Evolutionary conservation across 2,888 invertebrate species (phyloP).

Genomic region (Tricholauxania praeusta): DNA sequence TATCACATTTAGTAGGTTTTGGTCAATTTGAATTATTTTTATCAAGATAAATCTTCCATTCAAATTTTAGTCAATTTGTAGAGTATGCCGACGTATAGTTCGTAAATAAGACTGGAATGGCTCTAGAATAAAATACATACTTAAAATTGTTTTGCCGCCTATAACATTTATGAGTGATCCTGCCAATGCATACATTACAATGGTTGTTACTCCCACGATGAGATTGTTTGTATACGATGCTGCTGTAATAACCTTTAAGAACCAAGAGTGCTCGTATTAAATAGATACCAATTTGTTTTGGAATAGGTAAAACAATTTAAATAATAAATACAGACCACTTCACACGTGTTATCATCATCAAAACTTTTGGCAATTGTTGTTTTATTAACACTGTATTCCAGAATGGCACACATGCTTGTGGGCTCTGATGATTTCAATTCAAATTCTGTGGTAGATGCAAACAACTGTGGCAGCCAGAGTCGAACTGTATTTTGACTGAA

Average conservation of each 20-base stretch:
- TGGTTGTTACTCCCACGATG: slow-evolving; percentile 73
- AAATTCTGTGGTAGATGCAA: slow-evolving; percentile 75
- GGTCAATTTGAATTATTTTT: no score
- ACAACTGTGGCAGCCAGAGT: slow-evolving; percentile 88
- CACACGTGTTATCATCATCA: slow-evolving; percentile 28
- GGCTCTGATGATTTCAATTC: slow-evolving; percentile 53
- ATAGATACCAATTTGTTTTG: background rate
- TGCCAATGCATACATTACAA: slow-evolving; percentile 73
- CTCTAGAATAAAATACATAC: slow-evolving; percentile 56
- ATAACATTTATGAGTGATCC: slow-evolving; percentile 69
- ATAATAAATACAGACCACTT: slow-evolving; percentile 41
- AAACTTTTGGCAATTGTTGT: slow-evolving; percentile 48
- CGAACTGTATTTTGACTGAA: slow-evolving; percentile 81
- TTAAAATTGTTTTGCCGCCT: slow-evolving; percentile 70
- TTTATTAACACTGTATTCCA: slow-evolving; percentile 62
- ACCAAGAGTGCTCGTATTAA: no score
- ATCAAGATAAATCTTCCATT: no score
- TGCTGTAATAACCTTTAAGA: slow-evolving; percentile 53
- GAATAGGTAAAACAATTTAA: no score
- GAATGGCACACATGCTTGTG: slow-evolving; percentile 60
- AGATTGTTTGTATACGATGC: slow-evolving; percentile 77
- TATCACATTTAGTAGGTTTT: no score
- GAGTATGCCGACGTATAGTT: no score
- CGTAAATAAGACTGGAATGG: no score
- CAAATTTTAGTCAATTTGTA: no score